These are phyloP conservation scores for Helobdella robusta DNA, from an alignment of 2,888 invertebrate species.

Conservation along the genomic window DNA sequence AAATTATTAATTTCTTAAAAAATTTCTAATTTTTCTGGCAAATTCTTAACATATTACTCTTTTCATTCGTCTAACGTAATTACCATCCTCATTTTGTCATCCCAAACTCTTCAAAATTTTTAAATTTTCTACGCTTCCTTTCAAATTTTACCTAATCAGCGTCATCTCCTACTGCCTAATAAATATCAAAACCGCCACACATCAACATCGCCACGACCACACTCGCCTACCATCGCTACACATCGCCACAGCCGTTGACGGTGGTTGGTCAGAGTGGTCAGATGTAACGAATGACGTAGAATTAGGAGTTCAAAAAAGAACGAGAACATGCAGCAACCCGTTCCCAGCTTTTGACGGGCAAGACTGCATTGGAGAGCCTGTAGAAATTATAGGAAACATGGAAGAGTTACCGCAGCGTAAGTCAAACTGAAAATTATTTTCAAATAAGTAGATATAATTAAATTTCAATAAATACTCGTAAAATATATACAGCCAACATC, in stretches of 20 bases:
- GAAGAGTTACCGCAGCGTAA: conserved; percentile 11
- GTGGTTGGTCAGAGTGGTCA: conserved; percentile 25
- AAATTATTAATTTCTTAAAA: neutral
- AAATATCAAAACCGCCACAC: neutral
- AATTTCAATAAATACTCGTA: neutral
- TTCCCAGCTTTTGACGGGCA: conserved; percentile 25
- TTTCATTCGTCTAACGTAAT: too few relatives aligned
- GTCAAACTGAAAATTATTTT: neutral
- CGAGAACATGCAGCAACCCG: conserved; percentile 25
- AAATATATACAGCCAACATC: neutral
- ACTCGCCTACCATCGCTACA: too few relatives aligned
- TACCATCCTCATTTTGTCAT: too few relatives aligned
- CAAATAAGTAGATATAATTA: neutral
- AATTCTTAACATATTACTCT: too few relatives aligned
- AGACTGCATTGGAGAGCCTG: conserved; percentile 22
- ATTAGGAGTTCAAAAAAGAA: conserved; percentile 8
- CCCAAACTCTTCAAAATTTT: too few relatives aligned
- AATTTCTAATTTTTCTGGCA: too few relatives aligned
- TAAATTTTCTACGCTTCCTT: too few relatives aligned
- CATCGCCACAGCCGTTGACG: conserved; percentile 22
- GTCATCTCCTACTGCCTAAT: too few relatives aligned
- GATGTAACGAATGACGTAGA: conserved; percentile 13
- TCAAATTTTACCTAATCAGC: too few relatives aligned
- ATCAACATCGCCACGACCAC: neutral
- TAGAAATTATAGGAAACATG: neutral